Base-by-base conservation (phyloP, 2,888 invertebrate genomes). In the Drosophila helvetica region DNA sequence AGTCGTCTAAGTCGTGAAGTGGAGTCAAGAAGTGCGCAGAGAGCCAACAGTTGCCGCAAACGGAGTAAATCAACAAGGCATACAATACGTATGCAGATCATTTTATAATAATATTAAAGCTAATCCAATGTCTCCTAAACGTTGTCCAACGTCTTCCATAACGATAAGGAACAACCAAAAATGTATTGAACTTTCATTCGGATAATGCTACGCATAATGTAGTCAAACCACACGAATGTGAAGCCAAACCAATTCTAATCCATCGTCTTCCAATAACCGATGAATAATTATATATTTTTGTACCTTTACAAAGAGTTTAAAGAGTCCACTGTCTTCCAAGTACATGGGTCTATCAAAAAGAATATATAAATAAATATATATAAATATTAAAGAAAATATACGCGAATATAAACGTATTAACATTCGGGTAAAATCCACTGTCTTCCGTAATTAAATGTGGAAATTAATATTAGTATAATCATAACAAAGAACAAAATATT, bases 191-290 rank as follows among this genome's bases (percentile, higher is more conserved):
- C 47, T 58, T n/a, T 15, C 38, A 38, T 54, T 58, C 33, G 47
- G 46, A 53, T 19, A 12, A 51, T 42, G 27, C 42, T 47, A 30
- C 30, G 22, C 33, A 25, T 50, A 42, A 72, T 80, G 72, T 77
- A 80, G 53, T 45, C 15, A 15, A 59, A 33, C 12, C 33, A 33
- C 12, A 15, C 33, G 12, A 51, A 57, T 48, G 52, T 56, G 25
- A 65, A 60, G 22, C 19, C 47, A 53, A 51, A 60, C 17, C 62
- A 65, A 63, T 46, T 18, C 46, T 46, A 75, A 89, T 81, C 77
- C 76, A 82, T 71, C 58, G 89, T 89, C 86, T 90, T 89, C 88
- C 87, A 81, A 68, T 54, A 63, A 59, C 52, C 54, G 42, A 51
- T 53, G 43, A 59, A 67, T 38, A 64, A 72, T 42, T 42, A 52